Conservation (phyloP, 2,113 vertebrate species). For the Oncorhynchus tshawytscha region DNA sequence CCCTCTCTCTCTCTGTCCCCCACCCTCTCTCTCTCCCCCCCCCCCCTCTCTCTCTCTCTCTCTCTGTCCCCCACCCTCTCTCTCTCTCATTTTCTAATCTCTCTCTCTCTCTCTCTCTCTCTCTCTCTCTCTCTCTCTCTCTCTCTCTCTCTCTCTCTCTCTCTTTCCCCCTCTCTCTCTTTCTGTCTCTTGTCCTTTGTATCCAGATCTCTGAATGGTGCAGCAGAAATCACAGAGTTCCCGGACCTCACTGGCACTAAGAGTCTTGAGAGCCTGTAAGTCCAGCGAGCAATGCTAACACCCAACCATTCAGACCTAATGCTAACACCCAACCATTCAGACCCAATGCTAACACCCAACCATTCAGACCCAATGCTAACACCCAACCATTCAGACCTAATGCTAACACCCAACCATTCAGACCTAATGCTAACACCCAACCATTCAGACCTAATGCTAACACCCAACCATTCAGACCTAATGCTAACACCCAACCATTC, state of each 20-base stretch:
- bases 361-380: no score
- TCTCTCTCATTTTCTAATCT: not conserved
- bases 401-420: no score
- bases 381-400: no score
- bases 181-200: slow-evolving; percentile 16
- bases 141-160: not conserved
- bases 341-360: no score
- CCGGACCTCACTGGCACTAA: slow-evolving; percentile 89
- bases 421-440: not conserved
- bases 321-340: no score
- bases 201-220: slow-evolving; percentile 89
- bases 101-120: not conserved
- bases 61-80: not conserved
- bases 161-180: not conserved
- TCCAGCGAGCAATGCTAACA: slow-evolving; percentile 35
- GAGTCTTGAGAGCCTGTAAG: slow-evolving; percentile 91
- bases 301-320: no score
- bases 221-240: slow-evolving; percentile 88
- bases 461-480: slow-evolving; percentile 32
- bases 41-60: not conserved
- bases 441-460: slow-evolving; percentile 4
- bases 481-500: no score
- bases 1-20: not conserved
- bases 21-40: not conserved
- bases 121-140: not conserved